Conservation (phyloP, 2,113 vertebrate genomes). For the Gasterosteus aculeatus region DNA sequence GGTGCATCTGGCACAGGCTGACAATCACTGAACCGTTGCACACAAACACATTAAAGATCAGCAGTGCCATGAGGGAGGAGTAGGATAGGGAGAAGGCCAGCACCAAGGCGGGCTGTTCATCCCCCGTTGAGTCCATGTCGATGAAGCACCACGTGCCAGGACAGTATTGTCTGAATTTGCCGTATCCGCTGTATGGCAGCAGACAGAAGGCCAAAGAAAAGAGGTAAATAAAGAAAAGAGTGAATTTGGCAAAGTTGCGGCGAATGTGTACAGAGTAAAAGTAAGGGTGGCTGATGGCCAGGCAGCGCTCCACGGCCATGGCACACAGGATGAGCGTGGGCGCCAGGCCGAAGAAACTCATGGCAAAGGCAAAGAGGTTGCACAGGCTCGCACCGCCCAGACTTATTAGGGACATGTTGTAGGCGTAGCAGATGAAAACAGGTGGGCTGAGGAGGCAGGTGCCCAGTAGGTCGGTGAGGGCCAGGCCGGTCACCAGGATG, state of each 20-base stretch:
- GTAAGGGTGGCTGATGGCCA: constrained; percentile 92
- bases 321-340: constrained; percentile 87
- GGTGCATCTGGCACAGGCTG: constrained; percentile 90
- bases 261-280: constrained; percentile 84
- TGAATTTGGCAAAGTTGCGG: constrained; percentile 79
- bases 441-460: constrained; percentile 89
- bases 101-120: constrained; percentile 43
- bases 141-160: constrained; percentile 93
- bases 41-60: constrained; percentile 83
- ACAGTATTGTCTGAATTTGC: constrained; percentile 88
- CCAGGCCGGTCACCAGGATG: constrained; percentile 89
- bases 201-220: constrained; percentile 84
- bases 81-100: constrained; percentile 88
- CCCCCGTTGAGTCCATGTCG: constrained; percentile 78
- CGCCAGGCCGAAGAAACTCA: constrained; percentile 90
- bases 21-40: constrained; percentile 89
- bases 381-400: constrained; percentile 78
- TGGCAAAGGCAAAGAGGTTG: constrained; percentile 84
- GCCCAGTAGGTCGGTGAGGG: constrained; percentile 87
- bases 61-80: constrained; percentile 83
- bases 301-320: constrained; percentile 91
- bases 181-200: constrained; percentile 83
- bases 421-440: constrained; percentile 88
- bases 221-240: constrained; percentile 81
- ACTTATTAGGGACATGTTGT: constrained; percentile 76